Base-by-base conservation (phyloP, 1,140 invertebrate species). In the Psix sp. region DNA sequence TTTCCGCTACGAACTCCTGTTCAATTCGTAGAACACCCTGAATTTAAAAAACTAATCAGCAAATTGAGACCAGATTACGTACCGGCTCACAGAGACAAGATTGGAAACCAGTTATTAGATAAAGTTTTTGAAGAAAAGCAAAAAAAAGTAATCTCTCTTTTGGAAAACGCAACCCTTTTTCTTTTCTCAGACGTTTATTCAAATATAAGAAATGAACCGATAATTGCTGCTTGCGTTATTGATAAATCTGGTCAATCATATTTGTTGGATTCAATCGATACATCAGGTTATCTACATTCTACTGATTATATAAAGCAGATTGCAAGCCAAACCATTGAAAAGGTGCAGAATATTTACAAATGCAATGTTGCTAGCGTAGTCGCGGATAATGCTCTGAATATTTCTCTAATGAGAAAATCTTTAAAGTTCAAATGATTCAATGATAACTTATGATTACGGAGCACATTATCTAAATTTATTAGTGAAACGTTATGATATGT, bases 51-150 rank as follows among this genome's bases (percentile, higher is more conserved):
- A 15, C 36, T 48, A 7, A 16, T 48, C 7, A 17, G 33, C 17
- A 5, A 14, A 20, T 39, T 60, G 14, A 60, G 43, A 48, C 35
- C 56, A 16, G 39, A 43, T 9, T 60, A 60, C 45, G 14, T 39
- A 9, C 21, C 43, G 2, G 35, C 56, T 14, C 48, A 38, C 13
- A 39, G 36, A 13, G 10, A 60, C 7, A 20, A 60, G 40, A 24
- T 48, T 48, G 20, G 43, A 9, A 29, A 20, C 18, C 14, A 60
- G 5, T 10, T 48, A 13, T 31, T 60, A 2, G 16, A 60, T 31
- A 20, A 15, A 9, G n/a, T 60, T 17, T 60, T 39, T 20, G 24
- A 48, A 20, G 2, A 40, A 5, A 38, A 54, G 33, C 21, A 54
- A 16, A 5, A 40, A 40, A 42, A 42, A 42, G n/a, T 54, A 5